Conservation (phyloP, 2,888 invertebrate species). For the Cremastobaeus sp. region DNA sequence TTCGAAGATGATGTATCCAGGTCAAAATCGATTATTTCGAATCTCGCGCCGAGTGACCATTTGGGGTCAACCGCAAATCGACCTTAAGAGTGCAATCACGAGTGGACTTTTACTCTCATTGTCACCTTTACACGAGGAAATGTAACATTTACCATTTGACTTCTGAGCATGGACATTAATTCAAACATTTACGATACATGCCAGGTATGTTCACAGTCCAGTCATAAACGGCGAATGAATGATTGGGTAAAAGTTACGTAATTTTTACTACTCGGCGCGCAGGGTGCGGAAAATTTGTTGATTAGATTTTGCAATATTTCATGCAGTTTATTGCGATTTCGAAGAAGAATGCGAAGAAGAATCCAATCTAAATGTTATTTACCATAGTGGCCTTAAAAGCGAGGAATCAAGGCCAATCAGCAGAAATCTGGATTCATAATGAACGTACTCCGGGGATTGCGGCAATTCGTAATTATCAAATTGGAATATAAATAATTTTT, state of each 20-base stretch:
- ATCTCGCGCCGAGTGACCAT: too few species aligned
- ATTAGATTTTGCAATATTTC: not conserved
- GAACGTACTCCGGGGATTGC: too few species aligned
- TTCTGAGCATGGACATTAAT: slow-evolving; percentile 16
- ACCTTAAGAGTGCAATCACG: too few species aligned
- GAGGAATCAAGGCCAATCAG: too few species aligned
- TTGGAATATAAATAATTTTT: too few species aligned
- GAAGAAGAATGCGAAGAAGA: too few species aligned
- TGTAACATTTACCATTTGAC: slow-evolving; percentile 6
- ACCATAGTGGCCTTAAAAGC: too few species aligned
- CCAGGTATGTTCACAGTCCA: slow-evolving; percentile 15
- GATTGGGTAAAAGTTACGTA: slow-evolving; percentile 12
- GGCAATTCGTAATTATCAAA: too few species aligned
- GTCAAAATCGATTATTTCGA: slow-evolving; percentile 8
- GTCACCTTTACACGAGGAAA: slow-evolving; percentile 9
- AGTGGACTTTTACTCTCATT: slow-evolving; percentile 12
- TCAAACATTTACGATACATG: slow-evolving; percentile 32
- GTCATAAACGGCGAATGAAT: slow-evolving; percentile 19
- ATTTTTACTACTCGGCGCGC: not conserved
- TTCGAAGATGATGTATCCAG: not conserved
- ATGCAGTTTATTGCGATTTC: too few species aligned
- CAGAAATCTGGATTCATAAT: too few species aligned
- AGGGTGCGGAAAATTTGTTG: slow-evolving; percentile 4
- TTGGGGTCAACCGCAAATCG: too few species aligned
- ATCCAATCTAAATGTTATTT: too few species aligned